phyloP scores from a whole-genome alignment of 2,797 vertebrate genomes.

The Simalia tracyae region DNA sequence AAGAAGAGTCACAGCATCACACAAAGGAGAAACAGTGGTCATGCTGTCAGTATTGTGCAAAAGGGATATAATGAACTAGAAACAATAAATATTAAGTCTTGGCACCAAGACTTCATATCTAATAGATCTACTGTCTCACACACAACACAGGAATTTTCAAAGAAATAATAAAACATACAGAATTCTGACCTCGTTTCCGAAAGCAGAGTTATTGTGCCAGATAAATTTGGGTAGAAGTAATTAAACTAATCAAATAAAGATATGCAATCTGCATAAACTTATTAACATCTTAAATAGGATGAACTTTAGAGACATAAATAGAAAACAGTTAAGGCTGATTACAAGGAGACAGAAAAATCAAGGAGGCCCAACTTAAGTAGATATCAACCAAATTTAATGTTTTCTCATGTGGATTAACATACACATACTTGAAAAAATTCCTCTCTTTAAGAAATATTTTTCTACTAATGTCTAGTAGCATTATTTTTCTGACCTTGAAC shows the following conservation, averaged over 20 bases:
- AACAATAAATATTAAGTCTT: not conserved
- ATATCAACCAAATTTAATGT: slow-evolving; percentile 75
- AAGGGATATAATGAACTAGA: not conserved
- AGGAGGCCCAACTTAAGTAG: slow-evolving; percentile 61
- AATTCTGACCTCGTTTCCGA: not conserved
- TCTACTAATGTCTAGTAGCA: slow-evolving; percentile 71
- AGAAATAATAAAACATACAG: not conserved
- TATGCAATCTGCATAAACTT: not conserved
- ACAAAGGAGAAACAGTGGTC: not conserved
- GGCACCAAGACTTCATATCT: not conserved
- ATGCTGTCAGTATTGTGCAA: not conserved
- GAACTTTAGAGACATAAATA: not conserved
- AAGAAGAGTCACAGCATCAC: not conserved
- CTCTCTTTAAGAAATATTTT: slow-evolving; percentile 78
- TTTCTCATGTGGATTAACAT: slow-evolving; percentile 76
- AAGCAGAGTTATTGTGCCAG: not conserved
- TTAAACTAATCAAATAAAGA: not conserved
- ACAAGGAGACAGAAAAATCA: slow-evolving; percentile 45
- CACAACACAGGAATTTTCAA: not conserved
- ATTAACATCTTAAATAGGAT: not conserved
- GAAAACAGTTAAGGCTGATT: slow-evolving; percentile 40
- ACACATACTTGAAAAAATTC: slow-evolving; percentile 76
- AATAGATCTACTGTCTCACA: not conserved
- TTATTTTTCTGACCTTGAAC: slow-evolving; percentile 92
- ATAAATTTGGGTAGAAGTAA: not conserved